Evolutionary conservation across 2,888 invertebrate species (phyloP), one percentile per base, ranked within the genome.

Genomic region (Cheilosia vulpina): DNA sequence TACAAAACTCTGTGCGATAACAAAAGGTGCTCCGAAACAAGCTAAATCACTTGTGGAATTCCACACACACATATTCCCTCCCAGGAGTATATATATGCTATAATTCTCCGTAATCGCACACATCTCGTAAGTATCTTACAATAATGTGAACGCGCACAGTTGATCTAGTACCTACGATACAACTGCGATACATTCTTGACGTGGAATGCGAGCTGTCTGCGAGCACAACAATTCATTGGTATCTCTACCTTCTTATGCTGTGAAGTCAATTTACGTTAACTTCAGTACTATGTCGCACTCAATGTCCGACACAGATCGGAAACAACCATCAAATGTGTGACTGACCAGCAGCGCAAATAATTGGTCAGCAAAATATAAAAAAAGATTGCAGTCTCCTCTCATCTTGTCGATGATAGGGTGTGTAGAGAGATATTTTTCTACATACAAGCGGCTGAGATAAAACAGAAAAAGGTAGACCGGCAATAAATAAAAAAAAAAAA

Each of bases 231-330:
- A 21, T 11, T 24, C 17, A 15, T 31, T 17, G 21, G 11, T 31
- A 58, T 19, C n/a, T 47, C n/a, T n/a, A 4, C 21, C 50, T 34
- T 11, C 17, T 17, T 17, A 17, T 13, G 13, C 55, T 52, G 24
- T 52, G n/a, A 60, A 76, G 68, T 68, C 76, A 76, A 43, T 76
- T 76, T 60, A 60, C 58, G 52, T 76, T 68, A 68, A 68, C 66
- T 76, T 52, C 41, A 52, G 66, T 24, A 41, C 43, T 43, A 24
- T 68, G 76, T 76, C 68, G 43, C 43, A 77, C 77, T 77, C 60
- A 68, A 62, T 68, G 68, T 53, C 68, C 43, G 53, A 60, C 76
- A 77, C 52, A 68, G 68, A 60, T 60, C 52, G 52, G 53, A 15
- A 55, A 63, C 55, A 31, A 45, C 60, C 41, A 19, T 11, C 34